Evolutionary conservation across 2,113 vertebrate species (phyloP), one percentile per base, ranked within the genome.

Genomic region (Dissostichus mawsoni): DNA sequence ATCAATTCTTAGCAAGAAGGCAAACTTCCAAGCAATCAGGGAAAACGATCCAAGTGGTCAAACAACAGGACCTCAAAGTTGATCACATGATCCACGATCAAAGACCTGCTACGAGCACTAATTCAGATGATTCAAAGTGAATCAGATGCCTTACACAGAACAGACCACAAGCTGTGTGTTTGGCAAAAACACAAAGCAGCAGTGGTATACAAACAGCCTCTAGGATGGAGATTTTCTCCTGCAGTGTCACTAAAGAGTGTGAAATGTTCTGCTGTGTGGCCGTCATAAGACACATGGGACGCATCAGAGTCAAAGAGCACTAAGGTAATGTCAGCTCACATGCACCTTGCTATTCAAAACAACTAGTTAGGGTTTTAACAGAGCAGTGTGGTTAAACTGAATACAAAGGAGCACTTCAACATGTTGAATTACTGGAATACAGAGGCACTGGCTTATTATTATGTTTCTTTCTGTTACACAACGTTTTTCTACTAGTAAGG

Each of bases 231-330:
- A 41, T 1, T 2, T 8, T 23, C 18, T 16, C 53, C 53, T 16
- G 44, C 48, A 14, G 63, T n/a, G 62, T 2, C 23, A n/a, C 51
- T 41, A 53, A 68, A 52, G 13, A 73, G 50, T 12, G 33, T 76
- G 16, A 78, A 70, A 58, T 48, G 25, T 25, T 52, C 14, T 11
- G 29, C 16, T 58, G 25, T 29, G 44, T 68, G 68, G 36, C n/a
- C 9, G 77, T 79, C 77, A 83, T 50, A 29, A 64, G 70, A 72
- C 51, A 47, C 47, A 23, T 2, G 45, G 18, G 48, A 52, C n/a
- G 9, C 47, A 55, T 23, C 13, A 33, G n/a, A 29, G 53, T 45
- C 45, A 51, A 16, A 48, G 17, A 48, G 36, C 36, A 41, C 36
- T 8, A 8, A 41, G 5, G 36, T 41, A 36, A 41, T 7, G 36